Evolutionary conservation across 2,888 invertebrate genomes (phyloP).

Genomic region (Drosophila peninsularis): DNA sequence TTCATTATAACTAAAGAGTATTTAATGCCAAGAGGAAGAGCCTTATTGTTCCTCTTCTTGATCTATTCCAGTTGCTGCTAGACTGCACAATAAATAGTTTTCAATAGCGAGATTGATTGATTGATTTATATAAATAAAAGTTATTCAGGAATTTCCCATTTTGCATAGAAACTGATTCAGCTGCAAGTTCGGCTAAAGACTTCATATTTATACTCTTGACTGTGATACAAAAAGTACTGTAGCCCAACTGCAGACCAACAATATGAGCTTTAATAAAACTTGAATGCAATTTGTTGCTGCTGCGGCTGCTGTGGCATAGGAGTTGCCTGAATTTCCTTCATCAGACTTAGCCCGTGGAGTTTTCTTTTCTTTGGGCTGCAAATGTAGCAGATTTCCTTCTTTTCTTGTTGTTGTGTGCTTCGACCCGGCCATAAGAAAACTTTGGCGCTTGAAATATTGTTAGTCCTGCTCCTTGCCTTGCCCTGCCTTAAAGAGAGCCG

Average conservation of each 20-base stretch:
- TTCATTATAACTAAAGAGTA: too few species aligned
- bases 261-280: slow-evolving; percentile 13
- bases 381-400: slow-evolving; percentile 13
- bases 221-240: background rate
- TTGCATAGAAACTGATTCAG: background rate
- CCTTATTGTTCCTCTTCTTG: background rate
- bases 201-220: background rate
- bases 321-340: slow-evolving; percentile 47
- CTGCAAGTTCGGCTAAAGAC: background rate
- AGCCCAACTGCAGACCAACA: slow-evolving; percentile 3
- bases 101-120: background rate
- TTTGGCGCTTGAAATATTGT: slow-evolving; percentile 76
- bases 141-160: background rate
- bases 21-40: background rate
- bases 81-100: background rate
- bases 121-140: background rate
- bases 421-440: slow-evolving; percentile 53
- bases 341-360: slow-evolving; percentile 58
- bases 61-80: background rate
- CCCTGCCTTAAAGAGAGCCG: slow-evolving; percentile 25
- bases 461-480: slow-evolving; percentile 48
- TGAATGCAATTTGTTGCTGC: slow-evolving; percentile 17
- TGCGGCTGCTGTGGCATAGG: slow-evolving; percentile 23
- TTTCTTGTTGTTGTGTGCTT: slow-evolving; percentile 45
- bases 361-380: slow-evolving; percentile 48